These are phyloP conservation scores for Phoxinus dragarum DNA, from an alignment of 2,797 vertebrate species.

Conservation along the genomic window DNA sequence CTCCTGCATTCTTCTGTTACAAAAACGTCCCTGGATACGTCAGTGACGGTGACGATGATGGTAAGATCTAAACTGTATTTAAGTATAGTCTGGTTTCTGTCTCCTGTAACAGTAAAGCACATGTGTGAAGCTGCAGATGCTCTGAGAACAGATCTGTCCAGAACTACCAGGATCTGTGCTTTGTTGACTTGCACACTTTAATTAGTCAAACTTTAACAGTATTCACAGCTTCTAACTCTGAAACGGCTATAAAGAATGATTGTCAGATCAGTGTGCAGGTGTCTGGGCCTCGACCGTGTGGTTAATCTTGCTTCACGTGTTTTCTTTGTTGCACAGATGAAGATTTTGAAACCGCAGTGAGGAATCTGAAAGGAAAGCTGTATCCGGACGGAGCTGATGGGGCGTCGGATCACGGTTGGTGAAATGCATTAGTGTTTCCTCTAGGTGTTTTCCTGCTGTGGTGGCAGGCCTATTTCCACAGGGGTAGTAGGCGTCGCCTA, in stretches of 20 bases:
- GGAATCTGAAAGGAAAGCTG: constrained; percentile 89
- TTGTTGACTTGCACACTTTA: background rate
- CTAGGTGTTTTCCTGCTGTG: background rate
- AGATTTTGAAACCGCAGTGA: constrained; percentile 92
- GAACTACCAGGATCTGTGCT: background rate
- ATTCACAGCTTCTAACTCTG: background rate
- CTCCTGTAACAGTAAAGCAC: background rate
- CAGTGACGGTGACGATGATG: constrained; percentile 89
- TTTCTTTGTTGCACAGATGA: constrained; percentile 81
- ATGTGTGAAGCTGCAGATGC: too few species aligned
- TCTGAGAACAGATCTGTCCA: background rate
- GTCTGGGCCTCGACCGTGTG: background rate
- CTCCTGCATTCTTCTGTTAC: constrained; percentile 95
- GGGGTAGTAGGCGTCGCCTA: too few species aligned
- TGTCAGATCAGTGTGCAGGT: background rate
- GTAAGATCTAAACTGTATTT: constrained; percentile 73
- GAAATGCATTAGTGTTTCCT: background rate
- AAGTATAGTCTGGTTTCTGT: background rate
- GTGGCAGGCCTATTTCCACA: too few species aligned
- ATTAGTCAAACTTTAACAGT: background rate
- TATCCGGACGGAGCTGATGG: constrained; percentile 78
- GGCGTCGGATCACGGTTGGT: constrained; percentile 63
- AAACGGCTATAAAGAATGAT: background rate
- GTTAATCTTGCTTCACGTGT: background rate
- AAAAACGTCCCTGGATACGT: constrained; percentile 89